Base-by-base conservation (phyloP, 2,888 invertebrate genomes). In the Meandrusa payeni region DNA sequence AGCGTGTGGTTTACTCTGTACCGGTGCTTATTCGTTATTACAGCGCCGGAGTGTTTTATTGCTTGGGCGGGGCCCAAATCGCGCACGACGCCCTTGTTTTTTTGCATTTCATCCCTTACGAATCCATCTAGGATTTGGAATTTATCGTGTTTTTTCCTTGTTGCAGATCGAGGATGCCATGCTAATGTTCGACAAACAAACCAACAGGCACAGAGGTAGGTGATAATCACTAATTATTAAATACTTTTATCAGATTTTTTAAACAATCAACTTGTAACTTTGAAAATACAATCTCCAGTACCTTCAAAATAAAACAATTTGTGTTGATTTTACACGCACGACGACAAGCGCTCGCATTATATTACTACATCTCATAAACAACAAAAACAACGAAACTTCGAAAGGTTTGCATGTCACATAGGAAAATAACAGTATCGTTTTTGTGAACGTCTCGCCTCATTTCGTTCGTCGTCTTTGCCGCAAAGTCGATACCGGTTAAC, bases 131-230 rank as follows among this genome's bases (percentile, higher is more conserved):
- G 69, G 59, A 71, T 79, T 76, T 76, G 58, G 74, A 74, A 59
- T 76, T 76, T 72, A 80, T 69, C 69, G 59, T 69, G 52, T 77
- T 70, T 86, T 50, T 50, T 65, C 80, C 76, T 89, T 88, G 83
- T 95, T 96, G 51, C 95, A 98, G 97, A 97, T 98, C 83, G 98
- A 98, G 89, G 98, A 98, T 86, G 98, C 99, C 69, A 99, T 99
- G 99, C 93, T 99, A 83, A 99, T 99, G 99, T 99, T 99, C 90
- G 99, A 99, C 90, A 99, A 99, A 93, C 97, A 98, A 88, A 99
- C 99, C 79, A 99, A 99, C 92, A 95, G 99, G 90, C 99, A 99
- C 91, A 95, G 99, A 95, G 96, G 96, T 96, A 87, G 93, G 94
- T 89, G 46, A 17, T 54, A 52, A 17, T 31, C n/a, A n/a, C n/a